A percentile compares a stretch with the other conserved stretches of the same genome.
These are phyloP conservation scores for Chascanopsetta lugubris DNA, from an alignment of 2,113 vertebrate species.

Conservation along the genomic window DNA sequence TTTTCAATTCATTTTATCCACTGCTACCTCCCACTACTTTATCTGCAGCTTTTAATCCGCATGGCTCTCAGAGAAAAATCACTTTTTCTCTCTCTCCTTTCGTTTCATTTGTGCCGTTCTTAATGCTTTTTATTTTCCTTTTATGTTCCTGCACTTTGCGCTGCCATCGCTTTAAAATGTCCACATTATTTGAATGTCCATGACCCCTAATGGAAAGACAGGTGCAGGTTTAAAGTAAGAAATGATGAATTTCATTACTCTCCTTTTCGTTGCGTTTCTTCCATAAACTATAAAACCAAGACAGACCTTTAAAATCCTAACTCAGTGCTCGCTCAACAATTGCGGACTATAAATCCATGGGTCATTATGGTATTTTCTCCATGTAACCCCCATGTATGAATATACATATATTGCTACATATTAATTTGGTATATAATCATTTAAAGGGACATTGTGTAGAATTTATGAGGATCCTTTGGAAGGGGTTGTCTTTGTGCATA, in stretches of 20 bases:
- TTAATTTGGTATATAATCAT: no score
- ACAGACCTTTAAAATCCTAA: no score
- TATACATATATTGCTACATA: no score
- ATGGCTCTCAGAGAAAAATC: not conserved
- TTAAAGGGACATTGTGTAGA: no score
- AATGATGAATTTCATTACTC: not conserved
- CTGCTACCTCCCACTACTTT: slow-evolving; percentile 16
- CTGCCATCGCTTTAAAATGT: not conserved
- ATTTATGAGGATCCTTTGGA: no score
- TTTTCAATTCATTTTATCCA: slow-evolving; percentile 36
- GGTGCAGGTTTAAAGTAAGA: not conserved
- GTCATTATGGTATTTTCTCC: no score
- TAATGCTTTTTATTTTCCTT: slow-evolving; percentile 5
- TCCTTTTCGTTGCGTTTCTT: no score
- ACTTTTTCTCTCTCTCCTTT: not conserved
- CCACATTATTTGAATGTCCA: not conserved
- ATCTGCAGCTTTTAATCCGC: slow-evolving; percentile 15
- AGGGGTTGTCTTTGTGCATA: no score
- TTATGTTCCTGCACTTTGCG: slow-evolving; percentile 1
- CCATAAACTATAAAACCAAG: not conserved
- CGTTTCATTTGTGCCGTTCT: slow-evolving; percentile 5
- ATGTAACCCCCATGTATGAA: no score
- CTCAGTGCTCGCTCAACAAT: no score
- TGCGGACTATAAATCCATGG: no score
- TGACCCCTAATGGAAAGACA: slow-evolving; percentile 1